phyloP scores from a whole-genome alignment of 2,797 vertebrate genomes.

The Cheirogaleus major region DNA sequence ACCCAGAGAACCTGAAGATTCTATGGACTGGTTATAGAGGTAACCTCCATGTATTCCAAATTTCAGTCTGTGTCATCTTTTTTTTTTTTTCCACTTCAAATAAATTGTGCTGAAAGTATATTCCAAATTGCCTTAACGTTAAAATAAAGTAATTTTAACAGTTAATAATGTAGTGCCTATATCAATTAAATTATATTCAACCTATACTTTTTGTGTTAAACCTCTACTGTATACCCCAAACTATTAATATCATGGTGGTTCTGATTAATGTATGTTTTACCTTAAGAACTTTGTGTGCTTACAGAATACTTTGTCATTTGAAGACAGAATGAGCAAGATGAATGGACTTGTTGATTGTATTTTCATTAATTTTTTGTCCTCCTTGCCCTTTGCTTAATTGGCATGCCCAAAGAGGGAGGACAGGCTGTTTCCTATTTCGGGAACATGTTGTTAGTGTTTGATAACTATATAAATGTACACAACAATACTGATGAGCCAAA shows the following conservation, averaged over 20 bases:
- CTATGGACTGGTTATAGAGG: neutral
- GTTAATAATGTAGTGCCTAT: neutral
- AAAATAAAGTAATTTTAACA: neutral
- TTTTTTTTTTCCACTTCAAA: neutral
- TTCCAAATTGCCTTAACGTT: neutral
- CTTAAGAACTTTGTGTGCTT: neutral
- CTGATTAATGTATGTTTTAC: neutral
- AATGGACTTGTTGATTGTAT: constrained; percentile 16
- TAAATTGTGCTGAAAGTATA: neutral
- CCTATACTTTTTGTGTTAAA: neutral
- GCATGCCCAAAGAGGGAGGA: neutral
- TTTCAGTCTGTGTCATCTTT: neutral
- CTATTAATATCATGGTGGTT: neutral
- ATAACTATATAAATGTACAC: neutral
- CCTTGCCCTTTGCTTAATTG: constrained; percentile 13
- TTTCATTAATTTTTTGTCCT: neutral
- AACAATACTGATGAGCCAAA: constrained; percentile 19
- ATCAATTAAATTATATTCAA: constrained; percentile 15
- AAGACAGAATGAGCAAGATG: neutral
- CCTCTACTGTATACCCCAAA: neutral
- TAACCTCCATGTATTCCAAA: neutral
- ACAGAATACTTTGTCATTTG: neutral
- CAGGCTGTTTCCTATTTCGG: neutral
- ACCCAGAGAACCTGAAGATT: neutral
- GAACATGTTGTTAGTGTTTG: neutral